Percentiles rank a stretch among this genome's conserved stretches.
These are phyloP conservation scores for Esox niger DNA, from an alignment of 2,113 vertebrate species.

Conservation along the genomic window DNA sequence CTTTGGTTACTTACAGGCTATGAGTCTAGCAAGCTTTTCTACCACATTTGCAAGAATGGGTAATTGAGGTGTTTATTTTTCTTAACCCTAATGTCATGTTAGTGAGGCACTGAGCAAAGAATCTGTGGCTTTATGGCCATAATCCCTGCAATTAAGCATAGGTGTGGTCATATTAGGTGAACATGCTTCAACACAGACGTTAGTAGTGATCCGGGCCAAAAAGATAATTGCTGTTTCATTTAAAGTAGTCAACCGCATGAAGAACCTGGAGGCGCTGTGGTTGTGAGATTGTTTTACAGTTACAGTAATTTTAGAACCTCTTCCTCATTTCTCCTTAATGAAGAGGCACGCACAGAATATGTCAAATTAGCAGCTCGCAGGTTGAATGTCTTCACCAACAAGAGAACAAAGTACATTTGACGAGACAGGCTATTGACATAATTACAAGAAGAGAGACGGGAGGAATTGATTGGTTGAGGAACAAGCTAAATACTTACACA, in stretches of 20 bases:
- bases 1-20: background rate
- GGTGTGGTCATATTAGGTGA: slow-evolving; percentile 60
- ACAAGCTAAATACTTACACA: too few relatives aligned
- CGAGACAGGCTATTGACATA: too few relatives aligned
- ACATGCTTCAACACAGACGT: slow-evolving; percentile 41
- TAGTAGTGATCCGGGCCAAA: slow-evolving; percentile 59
- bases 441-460: too few relatives aligned
- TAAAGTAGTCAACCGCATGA: slow-evolving; percentile 60
- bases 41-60: slow-evolving; percentile 25
- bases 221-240: slow-evolving; percentile 68
- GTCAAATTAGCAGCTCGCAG: too few relatives aligned
- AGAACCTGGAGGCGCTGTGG: slow-evolving; percentile 38
- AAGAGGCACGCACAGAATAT: too few relatives aligned
- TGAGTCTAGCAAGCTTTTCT: too few relatives aligned
- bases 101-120: slow-evolving; percentile 44
- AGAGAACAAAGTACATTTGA: too few relatives aligned
- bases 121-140: slow-evolving; percentile 40
- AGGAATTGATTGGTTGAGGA: too few relatives aligned
- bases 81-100: slow-evolving; percentile 30
- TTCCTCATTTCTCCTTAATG: too few relatives aligned
- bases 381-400: too few relatives aligned
- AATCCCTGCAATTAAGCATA: slow-evolving; percentile 66
- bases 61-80: slow-evolving; percentile 47
- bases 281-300: too few relatives aligned
- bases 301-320: too few relatives aligned